A percentile compares a stretch with the other conserved stretches of the same genome.
Conservation (phyloP, 2,888 invertebrate species). For the Halictus ligatus region DNA sequence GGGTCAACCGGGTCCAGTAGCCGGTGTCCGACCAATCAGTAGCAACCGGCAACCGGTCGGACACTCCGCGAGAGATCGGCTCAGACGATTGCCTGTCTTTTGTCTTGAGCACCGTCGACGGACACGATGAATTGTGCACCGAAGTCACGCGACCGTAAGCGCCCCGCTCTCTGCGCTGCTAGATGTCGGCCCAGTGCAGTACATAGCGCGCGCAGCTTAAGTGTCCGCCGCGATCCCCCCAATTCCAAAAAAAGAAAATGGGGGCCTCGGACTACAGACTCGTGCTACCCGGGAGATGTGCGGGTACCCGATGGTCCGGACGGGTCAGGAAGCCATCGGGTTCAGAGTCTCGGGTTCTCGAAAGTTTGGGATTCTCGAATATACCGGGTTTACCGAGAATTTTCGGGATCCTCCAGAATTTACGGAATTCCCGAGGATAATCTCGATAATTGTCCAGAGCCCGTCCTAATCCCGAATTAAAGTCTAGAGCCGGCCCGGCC, state of each 20-base stretch:
- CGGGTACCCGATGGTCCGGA: too few relatives aligned
- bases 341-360: too few relatives aligned
- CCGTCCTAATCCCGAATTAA: too few relatives aligned
- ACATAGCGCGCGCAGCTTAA: background rate
- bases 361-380: too few relatives aligned
- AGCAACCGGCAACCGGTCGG: slow-evolving; percentile 59
- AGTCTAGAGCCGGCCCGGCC: too few relatives aligned
- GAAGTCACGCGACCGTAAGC: slow-evolving; percentile 56
- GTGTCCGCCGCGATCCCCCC: background rate
- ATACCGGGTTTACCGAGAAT: too few relatives aligned
- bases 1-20: slow-evolving; percentile 83
- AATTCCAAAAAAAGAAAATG: background rate
- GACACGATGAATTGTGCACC: slow-evolving; percentile 60
- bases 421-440: too few relatives aligned
- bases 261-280: too few relatives aligned
- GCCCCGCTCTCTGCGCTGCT: background rate
- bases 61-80: slow-evolving; percentile 68
- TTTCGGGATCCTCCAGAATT: too few relatives aligned
- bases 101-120: slow-evolving; percentile 54
- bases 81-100: slow-evolving; percentile 69
- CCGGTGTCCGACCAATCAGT: slow-evolving; percentile 79
- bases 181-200: background rate
- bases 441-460: too few relatives aligned
- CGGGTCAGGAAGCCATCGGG: too few relatives aligned
- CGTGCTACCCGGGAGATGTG: too few relatives aligned